Percentiles rank a stretch among this genome's conserved stretches.
Conservation (phyloP, 2,113 vertebrate species). For the Oncorhynchus keta region DNA sequence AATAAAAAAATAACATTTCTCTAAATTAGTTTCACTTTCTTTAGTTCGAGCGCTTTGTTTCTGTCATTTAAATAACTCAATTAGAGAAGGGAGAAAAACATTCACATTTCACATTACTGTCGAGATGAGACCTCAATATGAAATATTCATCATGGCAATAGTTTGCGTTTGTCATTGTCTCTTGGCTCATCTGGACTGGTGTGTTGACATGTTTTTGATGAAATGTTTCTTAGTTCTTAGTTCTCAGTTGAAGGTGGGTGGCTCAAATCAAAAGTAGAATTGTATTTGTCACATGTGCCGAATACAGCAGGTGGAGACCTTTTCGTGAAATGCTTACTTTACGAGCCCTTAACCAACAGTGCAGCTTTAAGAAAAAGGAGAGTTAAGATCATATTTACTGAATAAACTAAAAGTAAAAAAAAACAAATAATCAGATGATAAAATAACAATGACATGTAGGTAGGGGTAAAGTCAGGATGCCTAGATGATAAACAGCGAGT, state of each 20-base stretch:
- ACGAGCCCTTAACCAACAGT: too few species aligned
- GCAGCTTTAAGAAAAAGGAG: too few species aligned
- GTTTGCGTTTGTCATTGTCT: constrained; percentile 86
- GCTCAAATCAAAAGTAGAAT: not conserved
- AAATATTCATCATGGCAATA: constrained; percentile 74
- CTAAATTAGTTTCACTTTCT: constrained; percentile 32
- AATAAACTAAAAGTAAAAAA: too few species aligned
- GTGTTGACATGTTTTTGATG: constrained; percentile 84
- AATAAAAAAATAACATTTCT: constrained; percentile 29
- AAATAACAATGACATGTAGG: too few species aligned
- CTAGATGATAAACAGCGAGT: too few species aligned
- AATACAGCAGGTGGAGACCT: too few species aligned
- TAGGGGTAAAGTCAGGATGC: too few species aligned
- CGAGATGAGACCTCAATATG: constrained; percentile 87
- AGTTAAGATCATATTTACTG: too few species aligned
- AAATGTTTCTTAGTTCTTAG: constrained; percentile 86
- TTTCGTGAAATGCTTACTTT: too few species aligned
- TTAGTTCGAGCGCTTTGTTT: constrained; percentile 26
- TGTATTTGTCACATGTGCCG: too few species aligned
- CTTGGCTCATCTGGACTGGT: constrained; percentile 72
- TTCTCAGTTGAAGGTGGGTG: constrained; percentile 61
- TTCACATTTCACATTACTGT: constrained; percentile 67
- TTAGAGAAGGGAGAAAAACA: constrained; percentile 80
- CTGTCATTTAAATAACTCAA: constrained; percentile 85
- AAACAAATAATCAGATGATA: too few species aligned